Conservation (phyloP, 2,888 invertebrate genomes). For the Cheilosia scutellata region DNA sequence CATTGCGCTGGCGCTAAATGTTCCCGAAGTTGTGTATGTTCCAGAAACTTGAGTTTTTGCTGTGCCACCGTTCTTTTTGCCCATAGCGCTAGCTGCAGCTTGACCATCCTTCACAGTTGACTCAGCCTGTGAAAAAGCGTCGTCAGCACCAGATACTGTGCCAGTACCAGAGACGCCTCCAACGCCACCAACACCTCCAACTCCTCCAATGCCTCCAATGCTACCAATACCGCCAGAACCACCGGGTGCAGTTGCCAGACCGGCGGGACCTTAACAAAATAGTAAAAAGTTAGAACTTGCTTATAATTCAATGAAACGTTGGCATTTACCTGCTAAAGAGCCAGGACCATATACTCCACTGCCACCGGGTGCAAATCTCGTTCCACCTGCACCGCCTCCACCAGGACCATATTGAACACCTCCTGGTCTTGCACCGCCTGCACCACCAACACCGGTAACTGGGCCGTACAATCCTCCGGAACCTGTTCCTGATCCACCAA, state of each 20-base stretch:
- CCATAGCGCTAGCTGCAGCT: slow-evolving; percentile 91
- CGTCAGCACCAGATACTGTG: slow-evolving; percentile 84
- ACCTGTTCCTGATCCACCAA: background rate
- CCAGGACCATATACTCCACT: slow-evolving; percentile 15
- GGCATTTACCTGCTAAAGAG: too few relatives aligned
- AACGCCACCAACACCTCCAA: slow-evolving; percentile 59
- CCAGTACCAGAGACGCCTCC: slow-evolving; percentile 46
- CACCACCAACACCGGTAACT: slow-evolving; percentile 13
- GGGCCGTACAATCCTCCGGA: slow-evolving; percentile 6
- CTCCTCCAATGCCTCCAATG: slow-evolving; percentile 63
- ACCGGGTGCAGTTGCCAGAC: slow-evolving; percentile 64
- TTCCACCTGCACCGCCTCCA: background rate
- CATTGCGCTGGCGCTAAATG: slow-evolving; percentile 93
- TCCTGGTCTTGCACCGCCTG: background rate
- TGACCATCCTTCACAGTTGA: slow-evolving; percentile 86
- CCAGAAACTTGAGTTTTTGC: slow-evolving; percentile 94
- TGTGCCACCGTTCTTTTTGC: slow-evolving; percentile 89
- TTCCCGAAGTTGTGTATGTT: slow-evolving; percentile 90
- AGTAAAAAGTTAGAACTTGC: background rate
- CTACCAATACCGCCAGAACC: slow-evolving; percentile 55
- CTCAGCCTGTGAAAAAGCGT: slow-evolving; percentile 90
- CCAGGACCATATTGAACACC: background rate
- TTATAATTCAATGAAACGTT: background rate
- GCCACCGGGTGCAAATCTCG: background rate
- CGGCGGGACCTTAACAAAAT: slow-evolving; percentile 13